Percentiles rank a stretch among this genome's conserved stretches.
phyloP scores from a whole-genome alignment of 2,113 vertebrate species.

The Megaleporinus macrocephalus region DNA sequence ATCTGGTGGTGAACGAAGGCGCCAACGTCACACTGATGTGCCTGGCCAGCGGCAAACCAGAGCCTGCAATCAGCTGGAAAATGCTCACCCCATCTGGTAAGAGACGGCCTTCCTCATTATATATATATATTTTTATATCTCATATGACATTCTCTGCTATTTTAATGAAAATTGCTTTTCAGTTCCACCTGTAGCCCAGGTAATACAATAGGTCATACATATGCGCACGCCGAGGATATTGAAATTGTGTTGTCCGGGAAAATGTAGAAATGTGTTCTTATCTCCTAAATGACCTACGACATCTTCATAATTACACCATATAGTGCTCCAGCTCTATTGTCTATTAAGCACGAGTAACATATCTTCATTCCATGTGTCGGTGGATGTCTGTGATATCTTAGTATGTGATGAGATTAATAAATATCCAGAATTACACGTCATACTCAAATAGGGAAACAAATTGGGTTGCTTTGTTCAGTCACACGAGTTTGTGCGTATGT shows the following conservation, averaged over 20 bases:
- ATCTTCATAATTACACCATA: slow-evolving; percentile 3
- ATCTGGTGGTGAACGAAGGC: slow-evolving; percentile 80
- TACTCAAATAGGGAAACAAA: neutral
- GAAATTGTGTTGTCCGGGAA: neutral
- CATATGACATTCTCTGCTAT: neutral
- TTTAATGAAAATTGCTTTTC: slow-evolving; percentile 1
- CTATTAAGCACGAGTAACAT: neutral
- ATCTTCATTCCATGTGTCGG: neutral
- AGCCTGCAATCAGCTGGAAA: slow-evolving; percentile 79
- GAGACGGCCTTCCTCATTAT: neutral
- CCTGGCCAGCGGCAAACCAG: slow-evolving; percentile 79
- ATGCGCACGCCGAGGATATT: neutral
- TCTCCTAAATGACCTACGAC: neutral
- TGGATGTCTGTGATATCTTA: neutral
- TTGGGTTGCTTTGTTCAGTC: neutral
- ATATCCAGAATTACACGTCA: slow-evolving; percentile 24
- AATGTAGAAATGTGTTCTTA: neutral
- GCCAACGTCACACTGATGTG: slow-evolving; percentile 80
- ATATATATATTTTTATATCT: neutral
- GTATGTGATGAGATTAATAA: neutral
- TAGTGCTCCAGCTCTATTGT: neutral
- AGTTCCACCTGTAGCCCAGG: slow-evolving; percentile 4
- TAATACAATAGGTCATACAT: neutral
- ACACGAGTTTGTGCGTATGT: slow-evolving; percentile 16
- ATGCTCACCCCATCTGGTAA: slow-evolving; percentile 75